Percentiles rank a stretch among this genome's conserved stretches.
phyloP scores from a whole-genome alignment of 2,797 vertebrate genomes.

The Agapornis canus region DNA sequence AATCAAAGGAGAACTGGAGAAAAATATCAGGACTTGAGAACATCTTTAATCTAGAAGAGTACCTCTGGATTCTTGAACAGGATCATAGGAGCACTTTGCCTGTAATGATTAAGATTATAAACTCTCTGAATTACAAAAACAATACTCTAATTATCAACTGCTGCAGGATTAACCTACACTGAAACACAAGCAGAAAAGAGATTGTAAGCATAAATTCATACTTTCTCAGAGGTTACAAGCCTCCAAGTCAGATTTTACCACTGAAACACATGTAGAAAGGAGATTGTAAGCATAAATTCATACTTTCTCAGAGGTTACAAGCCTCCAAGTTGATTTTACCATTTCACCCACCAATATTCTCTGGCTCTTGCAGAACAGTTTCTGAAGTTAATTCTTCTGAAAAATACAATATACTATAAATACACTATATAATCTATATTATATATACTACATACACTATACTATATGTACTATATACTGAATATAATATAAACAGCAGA shows the following conservation, averaged over 20 bases:
- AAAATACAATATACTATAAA: not conserved
- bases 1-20: not conserved
- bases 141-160: not conserved
- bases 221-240: not conserved
- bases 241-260: not conserved
- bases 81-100: not conserved
- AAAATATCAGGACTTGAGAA: not conserved
- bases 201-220: accelerated
- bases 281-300: too few species aligned
- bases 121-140: not conserved
- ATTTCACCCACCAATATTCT: not conserved
- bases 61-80: not conserved
- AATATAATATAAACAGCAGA: not conserved
- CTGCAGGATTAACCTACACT: not conserved
- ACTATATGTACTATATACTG: too few species aligned
- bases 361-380: not conserved
- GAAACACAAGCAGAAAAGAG: not conserved
- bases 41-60: not conserved
- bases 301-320: too few species aligned
- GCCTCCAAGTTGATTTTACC: not conserved
- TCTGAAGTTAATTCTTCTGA: not conserved
- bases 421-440: too few species aligned
- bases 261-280: too few species aligned
- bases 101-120: not conserved
- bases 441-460: too few species aligned